phyloP scores from a whole-genome alignment of 1,140 invertebrate species.

The Prorops nasuta region DNA sequence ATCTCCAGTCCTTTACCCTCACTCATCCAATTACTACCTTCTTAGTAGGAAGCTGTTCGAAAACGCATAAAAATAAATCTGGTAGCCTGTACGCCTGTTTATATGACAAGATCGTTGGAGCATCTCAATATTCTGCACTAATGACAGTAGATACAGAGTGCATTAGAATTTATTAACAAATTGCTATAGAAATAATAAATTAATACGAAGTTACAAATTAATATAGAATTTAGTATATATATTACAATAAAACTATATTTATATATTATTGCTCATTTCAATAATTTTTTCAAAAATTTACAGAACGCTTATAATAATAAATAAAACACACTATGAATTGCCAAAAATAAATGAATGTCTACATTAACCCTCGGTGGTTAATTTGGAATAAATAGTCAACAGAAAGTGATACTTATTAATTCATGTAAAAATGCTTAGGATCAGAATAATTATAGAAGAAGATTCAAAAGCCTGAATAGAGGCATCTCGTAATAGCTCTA shows the following conservation, averaged over 20 bases:
- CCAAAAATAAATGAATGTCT: slow-evolving; percentile 96
- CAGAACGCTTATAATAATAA: slow-evolving; percentile 95
- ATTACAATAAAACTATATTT: too few species aligned
- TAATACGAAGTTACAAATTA: slow-evolving; percentile 86
- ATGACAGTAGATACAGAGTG: slow-evolving; percentile 98
- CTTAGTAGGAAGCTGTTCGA: too few species aligned
- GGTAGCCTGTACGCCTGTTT: too few species aligned
- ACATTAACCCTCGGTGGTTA: slow-evolving; percentile 98
- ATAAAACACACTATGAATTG: slow-evolving; percentile 85
- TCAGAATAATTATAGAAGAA: slow-evolving; percentile 94
- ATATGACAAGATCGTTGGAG: too few species aligned
- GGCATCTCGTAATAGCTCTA: slow-evolving; percentile 95
- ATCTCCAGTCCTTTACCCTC: too few species aligned
- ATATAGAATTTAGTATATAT: too few species aligned
- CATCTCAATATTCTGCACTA: slow-evolving; percentile 97
- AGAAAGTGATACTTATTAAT: slow-evolving; percentile 96
- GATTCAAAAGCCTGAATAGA: slow-evolving; percentile 83
- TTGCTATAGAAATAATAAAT: slow-evolving; percentile 83
- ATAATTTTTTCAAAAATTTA: too few species aligned
- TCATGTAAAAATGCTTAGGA: slow-evolving; percentile 96
- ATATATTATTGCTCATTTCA: too few species aligned
- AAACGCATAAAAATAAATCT: too few species aligned
- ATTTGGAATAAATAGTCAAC: slow-evolving; percentile 89
- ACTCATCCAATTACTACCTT: too few species aligned
- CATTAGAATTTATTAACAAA: slow-evolving; percentile 83